Evolutionary conservation across 2,113 vertebrate species (phyloP), one percentile per base, ranked within the genome.

Genomic region (Vicugna pacos): DNA sequence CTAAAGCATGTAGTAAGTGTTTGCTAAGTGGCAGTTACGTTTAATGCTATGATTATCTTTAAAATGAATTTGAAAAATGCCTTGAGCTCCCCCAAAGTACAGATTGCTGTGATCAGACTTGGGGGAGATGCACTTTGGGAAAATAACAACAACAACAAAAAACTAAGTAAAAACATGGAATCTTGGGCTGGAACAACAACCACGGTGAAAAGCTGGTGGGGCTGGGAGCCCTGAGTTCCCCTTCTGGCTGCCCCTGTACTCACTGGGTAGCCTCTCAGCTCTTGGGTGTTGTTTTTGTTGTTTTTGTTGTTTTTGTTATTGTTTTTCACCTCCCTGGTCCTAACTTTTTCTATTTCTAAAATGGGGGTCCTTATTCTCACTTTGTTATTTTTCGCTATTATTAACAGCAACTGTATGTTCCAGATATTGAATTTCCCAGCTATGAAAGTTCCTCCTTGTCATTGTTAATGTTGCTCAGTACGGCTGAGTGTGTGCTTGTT

Each of bases 341-440:
- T 26, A 32, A 3, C 38, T 69, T 87, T 22, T 32, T 50, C 80
- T 50, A 67, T 42, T 69, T 91, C 92, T 72, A 58, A 96, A 60
- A 64, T 9, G 38, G 2, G 19, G 13, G 13, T 72, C 35, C 2
- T 50, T 72, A 35, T 20, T 92, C 32, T 67, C 30, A 54, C 1
- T 58, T 48, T 69, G 16, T 86, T 52, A 22, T 38, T 60, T 81
- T 76, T 75, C 64, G 6, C 8, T 56, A 4, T 28, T 83, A 16
- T 48, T 42, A 89, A 42, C 7, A 76, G 13, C 22, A 87, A 56
- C 28, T 30, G 24, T n/a, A 54, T 76, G 75, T 96, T 86, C 32
- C 70, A 84, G 65, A 35, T 13, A 46, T 56, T 50, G 4, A n/a
- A 20, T 79, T 67, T 79, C 20, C n/a, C 20, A 72, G 85, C 6